Conservation (phyloP, 2,797 vertebrate species). For the Decapterus maruadsi region DNA sequence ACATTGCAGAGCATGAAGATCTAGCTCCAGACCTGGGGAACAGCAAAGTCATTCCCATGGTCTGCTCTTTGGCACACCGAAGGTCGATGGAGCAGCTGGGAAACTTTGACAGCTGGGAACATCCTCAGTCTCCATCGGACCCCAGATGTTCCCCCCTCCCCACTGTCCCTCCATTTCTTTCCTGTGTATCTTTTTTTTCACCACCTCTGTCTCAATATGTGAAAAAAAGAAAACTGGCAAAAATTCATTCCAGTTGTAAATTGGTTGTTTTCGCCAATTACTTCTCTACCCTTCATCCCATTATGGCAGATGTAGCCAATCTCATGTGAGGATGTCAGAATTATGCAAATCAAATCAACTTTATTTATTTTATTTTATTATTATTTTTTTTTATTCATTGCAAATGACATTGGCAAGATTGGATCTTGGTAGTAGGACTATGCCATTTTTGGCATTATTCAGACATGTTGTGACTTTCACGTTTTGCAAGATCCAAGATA, state of each 20-base stretch:
- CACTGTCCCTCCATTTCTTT: slow-evolving; percentile 27
- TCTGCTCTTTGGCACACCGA: slow-evolving; percentile 63
- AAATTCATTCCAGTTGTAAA: slow-evolving; percentile 64
- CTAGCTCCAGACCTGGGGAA: slow-evolving; percentile 39
- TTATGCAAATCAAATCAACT: slow-evolving; percentile 72
- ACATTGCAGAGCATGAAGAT: slow-evolving; percentile 28
- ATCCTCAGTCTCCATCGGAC: slow-evolving; percentile 71
- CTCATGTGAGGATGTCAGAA: slow-evolving; percentile 68
- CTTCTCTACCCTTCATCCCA: slow-evolving; percentile 31
- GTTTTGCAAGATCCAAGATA: slow-evolving; percentile 10
- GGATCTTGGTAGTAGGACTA: slow-evolving; percentile 12
- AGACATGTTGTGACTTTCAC: slow-evolving; percentile 31
- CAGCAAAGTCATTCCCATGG: slow-evolving; percentile 64
- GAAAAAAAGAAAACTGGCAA: slow-evolving; percentile 43
- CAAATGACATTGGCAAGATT: slow-evolving; percentile 50
- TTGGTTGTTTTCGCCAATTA: slow-evolving; percentile 74
- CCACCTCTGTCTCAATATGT: slow-evolving; percentile 38
- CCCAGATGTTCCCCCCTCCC: slow-evolving; percentile 78
- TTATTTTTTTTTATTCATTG: too few relatives aligned
- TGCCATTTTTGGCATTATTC: slow-evolving; percentile 45
- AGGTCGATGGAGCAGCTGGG: slow-evolving; percentile 78
- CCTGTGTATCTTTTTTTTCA: slow-evolving; percentile 41
- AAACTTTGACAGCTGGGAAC: slow-evolving; percentile 80
- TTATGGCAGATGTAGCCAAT: slow-evolving; percentile 67
- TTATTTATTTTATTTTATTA: too few relatives aligned